Evolutionary conservation across 2,888 invertebrate genomes (phyloP), one percentile per base, ranked within the genome.

Genomic region (Phania funesta): DNA sequence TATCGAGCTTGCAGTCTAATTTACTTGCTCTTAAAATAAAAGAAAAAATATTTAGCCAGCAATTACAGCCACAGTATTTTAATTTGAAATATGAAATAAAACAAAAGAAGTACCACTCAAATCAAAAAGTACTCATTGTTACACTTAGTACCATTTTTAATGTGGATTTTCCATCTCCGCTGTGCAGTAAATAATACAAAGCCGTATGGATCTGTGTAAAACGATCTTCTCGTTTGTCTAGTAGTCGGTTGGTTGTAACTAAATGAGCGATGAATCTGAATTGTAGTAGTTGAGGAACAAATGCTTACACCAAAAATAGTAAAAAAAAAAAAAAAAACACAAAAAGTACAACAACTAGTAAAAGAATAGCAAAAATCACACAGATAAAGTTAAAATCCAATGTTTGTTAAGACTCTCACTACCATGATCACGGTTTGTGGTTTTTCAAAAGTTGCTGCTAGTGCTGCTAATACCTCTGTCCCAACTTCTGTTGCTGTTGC

Each of bases 371-470:
- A 56, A 11, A 67, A 52, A 48, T 22, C 41, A 60, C 50, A 76
- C 38, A 67, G 58, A 67, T 75, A 67, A 60, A 87, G 85, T 32
- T 62, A 35, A 86, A 85, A 86, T 85, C 83, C 77, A 83, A 83
- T 87, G 85, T 85, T 79, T 87, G 85, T 85, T 86, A 86, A 88
- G 85, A 86, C 85, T 87, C 86, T 87, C 87, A 87, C 87, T 86
- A 85, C 85, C 86, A 85, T 87, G 88, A 87, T 88, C 68, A 80
- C 60, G 62, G 87, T 86, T 86, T 85, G 86, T 83, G 85, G 84
- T 84, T 79, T 74, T 68, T 32, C 16, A 58, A 75, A 75, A 67
- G 56, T 54, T 71, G 54, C 68, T 83, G 68, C 71, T 83, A 18
- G 16, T 65, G 68, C 56, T 77, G 62, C 50, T 22, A 16, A 41